Conservation (phyloP, 1,140 invertebrate genomes). For the Leptinotarsa defecta region DNA sequence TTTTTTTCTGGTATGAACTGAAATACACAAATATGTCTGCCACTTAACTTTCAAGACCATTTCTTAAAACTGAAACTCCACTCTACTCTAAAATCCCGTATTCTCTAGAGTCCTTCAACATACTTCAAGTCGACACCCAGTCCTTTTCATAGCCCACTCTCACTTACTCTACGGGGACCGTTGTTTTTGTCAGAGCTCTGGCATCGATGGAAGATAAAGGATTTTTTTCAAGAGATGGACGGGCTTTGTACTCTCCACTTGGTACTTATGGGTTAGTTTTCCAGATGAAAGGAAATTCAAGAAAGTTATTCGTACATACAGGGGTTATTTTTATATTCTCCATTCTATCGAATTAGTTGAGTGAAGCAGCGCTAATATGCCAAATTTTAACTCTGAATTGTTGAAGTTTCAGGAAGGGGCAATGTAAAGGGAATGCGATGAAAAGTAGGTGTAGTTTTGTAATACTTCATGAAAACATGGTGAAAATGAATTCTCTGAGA, state of each 20-base stretch:
- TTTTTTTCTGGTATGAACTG: too few relatives aligned
- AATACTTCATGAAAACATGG: too few relatives aligned
- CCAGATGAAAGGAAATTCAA: neutral
- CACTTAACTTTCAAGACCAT: neutral
- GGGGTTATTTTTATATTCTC: too few relatives aligned
- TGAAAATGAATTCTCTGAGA: too few relatives aligned
- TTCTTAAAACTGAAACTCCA: neutral
- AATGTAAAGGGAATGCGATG: too few relatives aligned
- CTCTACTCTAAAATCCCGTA: neutral
- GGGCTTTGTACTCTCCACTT: neutral
- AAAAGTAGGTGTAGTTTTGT: too few relatives aligned
- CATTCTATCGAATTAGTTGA: too few relatives aligned
- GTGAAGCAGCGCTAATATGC: too few relatives aligned
- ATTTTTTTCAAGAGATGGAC: neutral
- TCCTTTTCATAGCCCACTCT: neutral
- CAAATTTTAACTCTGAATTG: too few relatives aligned
- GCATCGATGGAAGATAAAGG: constrained; percentile 8
- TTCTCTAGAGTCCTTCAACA: neutral
- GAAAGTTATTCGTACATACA: neutral
- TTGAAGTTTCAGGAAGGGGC: too few relatives aligned
- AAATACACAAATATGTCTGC: neutral
- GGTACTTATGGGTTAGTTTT: neutral
- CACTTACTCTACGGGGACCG: neutral
- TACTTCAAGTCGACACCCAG: neutral
- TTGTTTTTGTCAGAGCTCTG: constrained; percentile 3